Evolutionary conservation across 2,113 vertebrate species (phyloP), one percentile per base, ranked within the genome.

Genomic region (Cacatua alba): DNA sequence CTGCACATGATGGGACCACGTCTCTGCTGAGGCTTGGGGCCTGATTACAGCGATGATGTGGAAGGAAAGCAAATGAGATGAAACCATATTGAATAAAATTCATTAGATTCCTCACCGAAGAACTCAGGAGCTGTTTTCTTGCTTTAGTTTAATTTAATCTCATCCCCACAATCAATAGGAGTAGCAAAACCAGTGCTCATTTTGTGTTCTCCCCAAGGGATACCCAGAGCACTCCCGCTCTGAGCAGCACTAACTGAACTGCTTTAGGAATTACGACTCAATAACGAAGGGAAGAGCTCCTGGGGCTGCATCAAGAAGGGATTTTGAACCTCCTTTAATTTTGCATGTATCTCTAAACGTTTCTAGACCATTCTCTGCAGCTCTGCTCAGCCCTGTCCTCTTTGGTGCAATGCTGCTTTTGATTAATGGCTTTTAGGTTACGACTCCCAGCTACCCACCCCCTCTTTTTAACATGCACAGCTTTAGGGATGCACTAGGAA

Each of bases 81-180:
- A 84, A 92, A 84, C 82, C 23, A 24, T 53, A 89, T 35, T 11
- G 90, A 91, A 59, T 33, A 85, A 35, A 84, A 93, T 69, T 64
- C 71, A 95, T 93, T 79, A 46, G 51, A 87, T 67, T 91, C 69
- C 35, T 60, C 29, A 0, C 7, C 33, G 52, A 87, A 95, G 70
- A 57, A 65, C 88, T 19, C 86, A 59, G 10, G 82, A 90, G 79
- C 41, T 78, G 29, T 72, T 88, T 82, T 86, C 89, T 44, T 81
- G 83, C 76, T 92, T 78, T 64, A 60, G 86, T 94, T 95, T 90
- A 88, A 95, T 92, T 86, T 82, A 72, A 92, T 90, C 90, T 62
- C 79, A 44, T 23, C 82, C 64, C 75, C 75, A 29, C 79, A 88
- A 92, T 94, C 96, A n/a, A 95, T 72, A 92, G 85, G 33, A 76